phyloP scores from a whole-genome alignment of 2,797 vertebrate genomes.

The Rhincodon typus region DNA sequence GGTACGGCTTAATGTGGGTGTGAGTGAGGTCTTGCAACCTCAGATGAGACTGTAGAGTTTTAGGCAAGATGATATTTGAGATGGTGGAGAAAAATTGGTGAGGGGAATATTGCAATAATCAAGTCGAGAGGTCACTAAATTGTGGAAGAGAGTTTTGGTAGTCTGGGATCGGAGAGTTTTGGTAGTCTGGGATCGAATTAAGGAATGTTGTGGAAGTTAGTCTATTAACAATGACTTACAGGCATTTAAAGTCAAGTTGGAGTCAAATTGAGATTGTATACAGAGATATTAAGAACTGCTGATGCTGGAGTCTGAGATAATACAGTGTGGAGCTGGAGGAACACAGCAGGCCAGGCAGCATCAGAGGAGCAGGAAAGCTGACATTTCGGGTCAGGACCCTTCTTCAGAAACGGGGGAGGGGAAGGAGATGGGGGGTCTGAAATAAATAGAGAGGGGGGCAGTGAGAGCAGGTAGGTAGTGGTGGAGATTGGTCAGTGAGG shows the following conservation, averaged over 20 bases:
- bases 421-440: too few species aligned
- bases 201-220: background rate
- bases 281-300: too few species aligned
- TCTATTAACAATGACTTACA: background rate
- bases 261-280: background rate
- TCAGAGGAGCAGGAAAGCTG: too few species aligned
- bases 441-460: too few species aligned
- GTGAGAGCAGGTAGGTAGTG: too few species aligned
- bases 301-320: too few species aligned
- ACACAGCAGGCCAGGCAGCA: too few species aligned
- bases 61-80: background rate
- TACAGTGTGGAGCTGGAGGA: too few species aligned
- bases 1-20: background rate
- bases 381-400: too few species aligned
- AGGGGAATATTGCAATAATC: background rate
- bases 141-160: background rate
- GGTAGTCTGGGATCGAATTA: background rate
- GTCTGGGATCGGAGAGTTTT: background rate
- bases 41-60: background rate
- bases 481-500: too few species aligned
- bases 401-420: too few species aligned
- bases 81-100: background rate
- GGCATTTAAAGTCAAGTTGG: background rate
- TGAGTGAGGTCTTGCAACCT: background rate
- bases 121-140: background rate